Base-by-base conservation (phyloP, 2,113 vertebrate genomes). In the Pleuronectes platessa region DNA sequence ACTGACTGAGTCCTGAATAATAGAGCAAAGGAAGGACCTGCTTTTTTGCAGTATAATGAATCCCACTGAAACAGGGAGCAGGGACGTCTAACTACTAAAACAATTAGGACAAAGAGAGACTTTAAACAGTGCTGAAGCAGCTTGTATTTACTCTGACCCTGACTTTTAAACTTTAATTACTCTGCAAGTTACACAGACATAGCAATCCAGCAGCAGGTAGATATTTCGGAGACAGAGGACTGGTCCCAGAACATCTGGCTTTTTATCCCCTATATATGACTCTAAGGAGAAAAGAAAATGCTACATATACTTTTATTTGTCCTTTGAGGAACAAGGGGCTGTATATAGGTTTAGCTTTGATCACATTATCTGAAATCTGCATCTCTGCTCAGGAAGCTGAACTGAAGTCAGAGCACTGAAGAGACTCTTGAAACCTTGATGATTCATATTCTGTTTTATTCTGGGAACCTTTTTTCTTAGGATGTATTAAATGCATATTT, bases 1-100 rank as follows among this genome's bases (percentile, higher is more conserved):
- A 93, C 90, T 91, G 89, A 87, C 89, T 88, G 79, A 87, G 81
- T 20, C 71, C 74, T 93, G 88, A 94, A 94, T 93, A 91, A 94
- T 89, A 88, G 78, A 93, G 89, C 62, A 77, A 79, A 80, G 27
- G 69, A 85, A 86, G 83, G 79, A 77, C 72, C 80, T 82, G 74
- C 77, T 85, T 91, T 89, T 75, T 76, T 83, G 70, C 84, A 79
- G 81, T 61, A 85, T 93, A 89, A 93, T 91, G 87, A 92, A 85
- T 89, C 85, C 82, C 72, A 63, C 68, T 35, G 86, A 88, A 92
- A 89, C 79, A 8, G 15, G 42, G 26, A 71, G 79, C 31, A 76
- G 45, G 84, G 79, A 85, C 82, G 62, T 74, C 76, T 72, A 79
- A 82, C 85, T 68, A 64, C 82, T 66, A 7, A 63, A 71, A 68